A percentile compares a stretch with the other conserved stretches of the same genome.
Conservation (phyloP, 2,888 invertebrate species). For the Philopedon plagiatum region DNA sequence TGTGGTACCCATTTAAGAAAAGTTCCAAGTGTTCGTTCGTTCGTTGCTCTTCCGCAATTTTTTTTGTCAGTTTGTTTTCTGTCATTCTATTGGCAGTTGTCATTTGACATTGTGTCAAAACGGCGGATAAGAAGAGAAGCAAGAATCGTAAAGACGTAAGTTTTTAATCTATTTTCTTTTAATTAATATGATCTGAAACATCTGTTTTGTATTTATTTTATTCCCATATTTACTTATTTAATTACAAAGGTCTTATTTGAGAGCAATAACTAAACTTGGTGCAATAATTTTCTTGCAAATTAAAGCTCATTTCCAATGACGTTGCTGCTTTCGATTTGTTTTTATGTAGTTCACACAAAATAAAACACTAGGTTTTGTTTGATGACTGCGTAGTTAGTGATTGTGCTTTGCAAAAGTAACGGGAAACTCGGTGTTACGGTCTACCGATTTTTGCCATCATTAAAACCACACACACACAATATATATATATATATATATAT, state of each 20-base stretch:
- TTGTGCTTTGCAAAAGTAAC: neutral
- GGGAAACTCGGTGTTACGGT: neutral
- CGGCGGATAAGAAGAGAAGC: conserved; percentile 77
- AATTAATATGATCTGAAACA: conserved; percentile 7
- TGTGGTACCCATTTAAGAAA: too few relatives aligned
- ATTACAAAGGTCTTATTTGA: neutral
- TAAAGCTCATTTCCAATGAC: conserved; percentile 15
- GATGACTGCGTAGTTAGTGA: conserved; percentile 4
- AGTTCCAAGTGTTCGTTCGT: too few relatives aligned
- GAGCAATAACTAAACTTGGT: neutral
- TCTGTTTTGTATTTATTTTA: neutral
- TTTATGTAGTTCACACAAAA: conserved; percentile 11
- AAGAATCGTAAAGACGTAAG: conserved; percentile 77
- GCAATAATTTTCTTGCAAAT: conserved; percentile 17
- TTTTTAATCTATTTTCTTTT: conserved; percentile 47
- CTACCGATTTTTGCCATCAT: neutral
- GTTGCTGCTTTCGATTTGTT: conserved; percentile 34
- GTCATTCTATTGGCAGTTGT: neutral
- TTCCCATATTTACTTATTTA: neutral
- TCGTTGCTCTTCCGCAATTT: too few relatives aligned
- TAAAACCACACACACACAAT: neutral
- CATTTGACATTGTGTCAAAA: conserved; percentile 61
- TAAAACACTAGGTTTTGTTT: conserved; percentile 1
- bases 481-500: too few relatives aligned
- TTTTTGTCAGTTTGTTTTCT: too few relatives aligned